phyloP scores from a whole-genome alignment of 2,888 invertebrate species.

The Formica aserva region DNA sequence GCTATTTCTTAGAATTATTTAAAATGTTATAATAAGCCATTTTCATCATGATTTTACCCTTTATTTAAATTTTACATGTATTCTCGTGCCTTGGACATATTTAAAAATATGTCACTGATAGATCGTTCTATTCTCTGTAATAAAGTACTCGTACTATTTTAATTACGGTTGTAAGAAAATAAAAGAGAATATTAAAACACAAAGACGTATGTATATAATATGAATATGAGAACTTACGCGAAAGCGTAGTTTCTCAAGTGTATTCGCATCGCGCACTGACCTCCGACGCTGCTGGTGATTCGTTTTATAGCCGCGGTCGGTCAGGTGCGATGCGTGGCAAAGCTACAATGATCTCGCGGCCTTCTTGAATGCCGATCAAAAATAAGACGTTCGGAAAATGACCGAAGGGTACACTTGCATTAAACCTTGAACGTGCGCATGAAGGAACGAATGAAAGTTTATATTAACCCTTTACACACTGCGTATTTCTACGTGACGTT shows the following conservation, averaged over 20 bases:
- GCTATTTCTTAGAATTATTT: not conserved
- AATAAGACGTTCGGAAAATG: conserved; percentile 71
- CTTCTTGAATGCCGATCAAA: conserved; percentile 83
- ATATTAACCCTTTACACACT: not conserved
- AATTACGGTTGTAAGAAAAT: no score
- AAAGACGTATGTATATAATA: not conserved
- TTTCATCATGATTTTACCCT: not conserved
- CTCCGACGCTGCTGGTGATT: conserved; percentile 80
- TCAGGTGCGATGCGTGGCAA: conserved; percentile 79
- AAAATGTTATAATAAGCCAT: not conserved
- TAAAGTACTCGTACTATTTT: not conserved
- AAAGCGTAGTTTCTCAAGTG: not conserved
- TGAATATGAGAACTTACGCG: not conserved
- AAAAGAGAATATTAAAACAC: not conserved
- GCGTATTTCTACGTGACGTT: no score
- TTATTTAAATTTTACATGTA: not conserved
- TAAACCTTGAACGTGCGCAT: conserved; percentile 48
- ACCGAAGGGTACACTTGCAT: conserved; percentile 57
- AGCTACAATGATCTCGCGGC: conserved; percentile 81
- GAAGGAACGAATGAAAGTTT: conserved; percentile 5
- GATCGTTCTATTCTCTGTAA: not conserved
- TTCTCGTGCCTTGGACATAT: not conserved
- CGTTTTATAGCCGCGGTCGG: conserved; percentile 79
- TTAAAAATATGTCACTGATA: not conserved
- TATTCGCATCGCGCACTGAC: conserved; percentile 71